phyloP scores from a whole-genome alignment of 2,797 vertebrate species.

The Caiman crocodilus region DNA sequence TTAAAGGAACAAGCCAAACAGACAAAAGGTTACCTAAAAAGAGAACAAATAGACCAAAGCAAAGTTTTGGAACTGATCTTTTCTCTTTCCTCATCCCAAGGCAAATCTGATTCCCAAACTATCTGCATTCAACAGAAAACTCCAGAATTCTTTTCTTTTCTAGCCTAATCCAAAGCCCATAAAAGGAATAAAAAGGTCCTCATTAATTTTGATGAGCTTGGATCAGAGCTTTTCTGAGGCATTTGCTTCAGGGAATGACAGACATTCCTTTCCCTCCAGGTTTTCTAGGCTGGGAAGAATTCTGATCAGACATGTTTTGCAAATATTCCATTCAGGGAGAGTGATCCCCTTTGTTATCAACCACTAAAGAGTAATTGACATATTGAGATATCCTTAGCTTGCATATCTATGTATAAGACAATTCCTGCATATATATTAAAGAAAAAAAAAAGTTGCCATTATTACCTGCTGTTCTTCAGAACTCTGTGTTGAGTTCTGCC shows the following conservation, averaged over 20 bases:
- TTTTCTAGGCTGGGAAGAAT: neutral
- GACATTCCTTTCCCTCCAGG: neutral
- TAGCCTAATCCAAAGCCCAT: neutral
- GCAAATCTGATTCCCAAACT: neutral
- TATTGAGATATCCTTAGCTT: neutral
- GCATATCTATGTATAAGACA: too few species aligned
- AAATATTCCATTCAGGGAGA: neutral
- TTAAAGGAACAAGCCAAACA: neutral
- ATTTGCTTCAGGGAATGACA: neutral
- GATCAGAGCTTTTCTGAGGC: too few species aligned
- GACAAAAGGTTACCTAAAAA: neutral
- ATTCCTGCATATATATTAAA: too few species aligned
- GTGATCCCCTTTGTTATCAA: neutral
- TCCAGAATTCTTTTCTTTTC: neutral
- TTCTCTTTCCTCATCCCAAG: neutral
- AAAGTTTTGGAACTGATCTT: neutral
- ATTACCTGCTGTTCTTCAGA: neutral
- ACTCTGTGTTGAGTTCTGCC: neutral
- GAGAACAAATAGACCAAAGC: neutral
- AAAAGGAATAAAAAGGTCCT: neutral
- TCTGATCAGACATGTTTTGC: neutral
- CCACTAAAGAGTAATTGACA: neutral
- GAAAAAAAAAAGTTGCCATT: neutral
- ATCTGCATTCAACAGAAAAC: neutral
- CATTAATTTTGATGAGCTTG: neutral